These are phyloP conservation scores for Melanaphis sacchari DNA, from an alignment of 1,140 invertebrate genomes.

Conservation along the genomic window DNA sequence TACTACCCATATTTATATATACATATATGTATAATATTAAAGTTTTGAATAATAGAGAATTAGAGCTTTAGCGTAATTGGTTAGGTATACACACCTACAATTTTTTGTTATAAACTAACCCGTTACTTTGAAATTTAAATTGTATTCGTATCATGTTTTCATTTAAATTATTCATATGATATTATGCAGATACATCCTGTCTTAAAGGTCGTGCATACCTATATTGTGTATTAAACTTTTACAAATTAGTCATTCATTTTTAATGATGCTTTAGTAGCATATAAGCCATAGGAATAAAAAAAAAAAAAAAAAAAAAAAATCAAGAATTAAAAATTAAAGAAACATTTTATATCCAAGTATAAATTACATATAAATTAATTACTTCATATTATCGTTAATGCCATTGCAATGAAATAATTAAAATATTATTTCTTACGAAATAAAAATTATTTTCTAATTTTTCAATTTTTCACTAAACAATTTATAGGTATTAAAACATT, in stretches of 20 bases:
- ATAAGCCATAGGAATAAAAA: not conserved
- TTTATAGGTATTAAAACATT: not conserved
- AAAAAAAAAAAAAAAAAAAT: not conserved
- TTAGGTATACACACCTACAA: not conserved
- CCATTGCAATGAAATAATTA: not conserved
- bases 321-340: not conserved
- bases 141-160: conserved; percentile 18
- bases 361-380: not conserved
- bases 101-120: not conserved
- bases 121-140: conserved; percentile 8
- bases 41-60: not conserved
- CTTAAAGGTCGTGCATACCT: conserved; percentile 8
- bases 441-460: not conserved
- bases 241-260: conserved; percentile 9
- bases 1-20: not conserved
- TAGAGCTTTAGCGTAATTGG: not conserved
- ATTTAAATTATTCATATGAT: conserved; percentile 27
- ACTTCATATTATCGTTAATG: not conserved
- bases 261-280: not conserved
- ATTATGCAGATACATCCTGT: conserved; percentile 16
- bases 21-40: not conserved
- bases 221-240: not conserved
- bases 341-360: not conserved
- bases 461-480: not conserved
- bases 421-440: not conserved